Evolutionary conservation across 2,888 invertebrate genomes (phyloP), one percentile per base, ranked within the genome.

Genomic region (Teleogryllus oceanicus): DNA sequence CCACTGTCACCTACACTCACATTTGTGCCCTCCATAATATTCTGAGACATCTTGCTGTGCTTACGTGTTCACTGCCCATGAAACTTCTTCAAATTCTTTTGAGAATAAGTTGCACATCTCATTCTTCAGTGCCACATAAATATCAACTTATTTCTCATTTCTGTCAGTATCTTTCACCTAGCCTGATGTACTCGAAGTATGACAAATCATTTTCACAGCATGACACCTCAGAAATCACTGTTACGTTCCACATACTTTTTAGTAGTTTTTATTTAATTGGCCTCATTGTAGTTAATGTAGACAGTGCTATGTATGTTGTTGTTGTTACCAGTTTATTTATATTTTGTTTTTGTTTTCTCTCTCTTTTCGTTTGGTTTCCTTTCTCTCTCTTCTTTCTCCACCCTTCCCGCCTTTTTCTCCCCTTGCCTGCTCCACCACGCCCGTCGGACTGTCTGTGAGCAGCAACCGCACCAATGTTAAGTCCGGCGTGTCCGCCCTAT

Each of bases 391-490:
- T 77, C 79, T 82, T 79, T 81, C 80, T 81, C 81, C 81, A 79
- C 81, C 76, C 78, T 79, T 76, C 80, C 79, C 77, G 77, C 37
- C 37, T 37, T 37, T 37, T 37, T 78, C 79, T 79, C 81, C 79
- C 80, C 79, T 49, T 78, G 80, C 75, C 76, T 79, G 79, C 78
- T 50, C 81, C 80, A 78, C 81, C 81, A 82, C 83, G 84, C 84
- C 51, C 80, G 79, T 78, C 80, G 82, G 81, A 81, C 82, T 83
- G 80, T 77, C 78, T 74, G 51, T 75, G 75, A 88, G 87, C 89
- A 94, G 93, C 89, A 93, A 94, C 88, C 94, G 95, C 89, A 94
- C 94, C 89, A 95, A 95, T 90, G 93, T 96, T 85, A 94, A 94
- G 88, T 94, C 94, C 87, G 96, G 94, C 87, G 95, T 96, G 89